Evolutionary conservation across 2,888 invertebrate species (phyloP), one percentile per base, ranked within the genome.

Genomic region (Cenopis cana): DNA sequence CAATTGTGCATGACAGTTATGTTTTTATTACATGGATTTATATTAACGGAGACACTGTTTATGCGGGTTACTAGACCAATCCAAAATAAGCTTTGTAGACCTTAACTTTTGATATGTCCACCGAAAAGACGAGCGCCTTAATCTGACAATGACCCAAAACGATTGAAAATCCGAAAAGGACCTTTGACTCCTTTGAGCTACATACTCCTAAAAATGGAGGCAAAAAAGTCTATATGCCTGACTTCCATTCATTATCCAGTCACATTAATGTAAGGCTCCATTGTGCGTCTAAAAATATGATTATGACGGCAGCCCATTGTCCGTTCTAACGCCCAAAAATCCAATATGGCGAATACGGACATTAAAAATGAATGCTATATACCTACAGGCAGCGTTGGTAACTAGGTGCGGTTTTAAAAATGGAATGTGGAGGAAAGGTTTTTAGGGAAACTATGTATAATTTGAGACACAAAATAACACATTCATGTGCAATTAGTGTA

Each of bases 271-370:
- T 88, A 88, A 90, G 88, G 86, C 86, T 88, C 89, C 78, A 90
- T 92, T 92, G 91, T 93, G 87, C 69, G 76, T 82, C 84, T 82
- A 88, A 91, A 92, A 92, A 92, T 91, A 92, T 91, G 91, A 91
- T 90, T 91, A 92, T 89, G 90, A 87, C 89, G 85, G 78, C 85
- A 81, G 83, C 81, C 89, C 84, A 88, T 92, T 91, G 92, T 91
- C 86, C 90, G 87, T 88, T 89, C 89, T 90, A 88, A 82, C 85
- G 80, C 77, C 82, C 75, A 60, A 66, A 70, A 61, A 60, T 66
- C 77, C 79, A 79, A 85, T 89, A 90, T 86, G 83, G 78, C 81
- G 86, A 88, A 60, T 36, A 59, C 41, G 55, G 18, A 24, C 49
- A 66, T 74, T 68, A 73, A 73, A 68, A 71, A 68, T 70, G 60